A percentile compares a stretch with the other conserved stretches of the same genome.
Conservation (phyloP, 2,113 vertebrate genomes). For the Sialia sialis region DNA sequence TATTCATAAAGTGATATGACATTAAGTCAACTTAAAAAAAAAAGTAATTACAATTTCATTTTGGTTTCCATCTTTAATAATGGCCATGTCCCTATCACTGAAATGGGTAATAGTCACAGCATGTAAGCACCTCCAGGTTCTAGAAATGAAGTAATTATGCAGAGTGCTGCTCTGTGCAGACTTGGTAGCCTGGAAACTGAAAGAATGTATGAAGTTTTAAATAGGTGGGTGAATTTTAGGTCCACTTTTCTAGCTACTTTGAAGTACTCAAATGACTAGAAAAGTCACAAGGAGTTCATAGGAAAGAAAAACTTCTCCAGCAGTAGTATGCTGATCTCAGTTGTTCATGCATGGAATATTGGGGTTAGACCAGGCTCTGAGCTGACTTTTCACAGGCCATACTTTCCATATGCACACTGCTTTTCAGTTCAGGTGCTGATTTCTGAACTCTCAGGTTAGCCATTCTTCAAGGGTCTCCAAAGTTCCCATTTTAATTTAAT, state of each 20-base stretch:
- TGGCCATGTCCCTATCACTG: background rate
- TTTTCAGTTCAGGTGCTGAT: background rate
- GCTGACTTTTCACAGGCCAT: background rate
- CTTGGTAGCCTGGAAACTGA: background rate
- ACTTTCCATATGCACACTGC: background rate
- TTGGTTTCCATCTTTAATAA: background rate
- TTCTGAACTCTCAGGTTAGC: background rate
- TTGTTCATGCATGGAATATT: fast-evolving
- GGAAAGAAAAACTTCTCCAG: background rate
- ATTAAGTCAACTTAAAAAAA: background rate
- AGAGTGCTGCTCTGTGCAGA: background rate
- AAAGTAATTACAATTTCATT: background rate
- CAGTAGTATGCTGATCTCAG: background rate
- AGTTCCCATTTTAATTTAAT: background rate
- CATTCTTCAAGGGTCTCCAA: background rate
- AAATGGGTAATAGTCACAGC: background rate
- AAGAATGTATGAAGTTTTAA: background rate
- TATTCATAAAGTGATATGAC: background rate
- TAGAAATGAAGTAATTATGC: background rate
- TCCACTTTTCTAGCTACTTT: background rate
- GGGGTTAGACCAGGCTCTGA: background rate
- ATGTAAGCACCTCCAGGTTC: background rate
- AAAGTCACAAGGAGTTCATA: background rate
- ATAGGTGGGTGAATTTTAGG: background rate
- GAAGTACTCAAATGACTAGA: background rate